These are phyloP conservation scores for Pheosia tremula DNA, from an alignment of 2,888 invertebrate genomes.

Conservation along the genomic window DNA sequence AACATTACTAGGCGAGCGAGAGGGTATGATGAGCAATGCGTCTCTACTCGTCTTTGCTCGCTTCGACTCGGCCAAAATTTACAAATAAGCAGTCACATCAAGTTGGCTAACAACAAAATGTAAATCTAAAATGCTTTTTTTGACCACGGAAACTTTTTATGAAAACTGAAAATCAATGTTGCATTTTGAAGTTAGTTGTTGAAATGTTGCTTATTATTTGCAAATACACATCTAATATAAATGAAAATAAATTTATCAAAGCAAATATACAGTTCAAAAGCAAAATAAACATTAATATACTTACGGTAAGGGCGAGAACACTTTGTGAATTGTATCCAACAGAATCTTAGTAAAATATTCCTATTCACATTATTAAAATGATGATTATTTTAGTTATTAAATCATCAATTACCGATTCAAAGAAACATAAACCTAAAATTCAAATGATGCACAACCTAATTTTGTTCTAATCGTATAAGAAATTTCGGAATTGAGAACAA, in stretches of 20 bases:
- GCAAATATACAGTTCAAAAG: constrained; percentile 3
- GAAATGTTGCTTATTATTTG: no score
- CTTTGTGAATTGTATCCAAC: neutral
- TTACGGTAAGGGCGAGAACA: neutral
- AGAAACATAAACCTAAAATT: constrained; percentile 1
- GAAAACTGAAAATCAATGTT: no score
- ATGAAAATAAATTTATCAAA: neutral
- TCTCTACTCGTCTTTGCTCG: no score
- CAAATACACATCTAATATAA: no score
- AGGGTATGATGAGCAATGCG: no score
- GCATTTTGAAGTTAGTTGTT: no score
- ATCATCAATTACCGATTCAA: constrained; percentile 3
- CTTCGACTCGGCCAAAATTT: neutral
- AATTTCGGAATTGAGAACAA: no score
- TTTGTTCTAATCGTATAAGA: neutral
- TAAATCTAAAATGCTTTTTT: neutral
- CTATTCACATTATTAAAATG: neutral
- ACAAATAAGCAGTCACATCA: neutral
- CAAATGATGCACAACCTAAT: neutral
- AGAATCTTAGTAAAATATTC: neutral
- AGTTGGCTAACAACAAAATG: neutral
- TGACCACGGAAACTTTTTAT: no score
- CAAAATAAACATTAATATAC: neutral
- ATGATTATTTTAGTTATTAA: neutral
- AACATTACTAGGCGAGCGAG: no score